Evolutionary conservation across 1,140 invertebrate genomes (phyloP).

Genomic region (Drosophila guanche): DNA sequence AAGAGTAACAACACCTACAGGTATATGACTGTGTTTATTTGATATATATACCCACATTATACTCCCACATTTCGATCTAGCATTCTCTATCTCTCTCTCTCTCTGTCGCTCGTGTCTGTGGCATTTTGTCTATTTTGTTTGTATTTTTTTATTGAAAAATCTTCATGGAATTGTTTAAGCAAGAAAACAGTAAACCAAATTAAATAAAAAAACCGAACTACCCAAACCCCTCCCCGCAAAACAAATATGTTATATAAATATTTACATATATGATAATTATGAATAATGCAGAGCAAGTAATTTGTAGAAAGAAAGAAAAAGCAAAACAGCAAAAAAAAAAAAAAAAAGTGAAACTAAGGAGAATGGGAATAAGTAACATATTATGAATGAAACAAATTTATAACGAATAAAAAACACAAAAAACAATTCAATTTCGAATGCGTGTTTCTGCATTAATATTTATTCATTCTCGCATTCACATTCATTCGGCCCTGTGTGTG

Average conservation of each 20-base stretch:
- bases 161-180: constrained; percentile 53
- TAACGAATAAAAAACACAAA: constrained; percentile 50
- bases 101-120: constrained; percentile 54
- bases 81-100: constrained; percentile 1
- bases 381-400: constrained; percentile 58
- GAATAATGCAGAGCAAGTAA: constrained; percentile 75
- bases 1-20: neutral
- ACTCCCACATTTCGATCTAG: constrained; percentile 32
- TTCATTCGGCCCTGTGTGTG: constrained; percentile 48
- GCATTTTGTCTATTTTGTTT: constrained; percentile 50
- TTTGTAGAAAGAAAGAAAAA: constrained; percentile 60
- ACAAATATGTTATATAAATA: constrained; percentile 67
- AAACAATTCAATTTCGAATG: constrained; percentile 66
- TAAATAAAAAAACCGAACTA: constrained; percentile 19
- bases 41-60: constrained; percentile 37
- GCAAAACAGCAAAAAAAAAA: constrained; percentile 27
- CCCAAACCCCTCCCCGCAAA: constrained; percentile 4
- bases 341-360: constrained; percentile 43
- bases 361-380: constrained; percentile 57
- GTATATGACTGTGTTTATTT: constrained; percentile 22
- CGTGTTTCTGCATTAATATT: constrained; percentile 61
- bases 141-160: constrained; percentile 36
- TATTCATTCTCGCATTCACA: constrained; percentile 57
- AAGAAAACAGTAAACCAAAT: constrained; percentile 37
- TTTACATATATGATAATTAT: constrained; percentile 78